A percentile compares a stretch with the other conserved stretches of the same genome.
Conservation (phyloP, 2,888 invertebrate genomes). For the Hedychridium roseum region DNA sequence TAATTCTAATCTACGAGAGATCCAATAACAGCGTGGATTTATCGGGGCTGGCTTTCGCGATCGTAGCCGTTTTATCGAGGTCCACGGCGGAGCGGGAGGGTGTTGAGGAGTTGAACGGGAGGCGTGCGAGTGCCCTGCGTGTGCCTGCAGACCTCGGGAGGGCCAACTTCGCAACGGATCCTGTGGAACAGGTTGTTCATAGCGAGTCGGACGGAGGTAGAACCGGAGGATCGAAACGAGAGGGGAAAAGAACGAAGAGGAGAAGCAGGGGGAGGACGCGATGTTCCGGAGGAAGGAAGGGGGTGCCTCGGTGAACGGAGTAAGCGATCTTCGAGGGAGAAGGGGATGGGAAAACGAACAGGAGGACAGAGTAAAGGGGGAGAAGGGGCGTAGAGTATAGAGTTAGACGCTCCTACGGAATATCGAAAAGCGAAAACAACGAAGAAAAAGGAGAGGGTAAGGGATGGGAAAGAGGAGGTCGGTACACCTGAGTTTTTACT, state of each 20-base stretch:
- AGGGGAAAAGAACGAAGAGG: background rate
- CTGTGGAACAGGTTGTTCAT: slow-evolving; percentile 45
- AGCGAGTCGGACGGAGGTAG: background rate
- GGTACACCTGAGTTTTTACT: slow-evolving; percentile 19
- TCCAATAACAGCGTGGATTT: slow-evolving; percentile 12
- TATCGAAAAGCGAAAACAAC: too few relatives aligned
- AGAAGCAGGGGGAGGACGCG: slow-evolving; percentile 3
- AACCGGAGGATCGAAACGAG: too few relatives aligned
- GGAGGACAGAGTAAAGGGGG: slow-evolving; percentile 21
- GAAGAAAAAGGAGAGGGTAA: slow-evolving; percentile 11
- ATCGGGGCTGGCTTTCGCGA: background rate
- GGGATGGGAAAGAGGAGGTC: slow-evolving; percentile 15
- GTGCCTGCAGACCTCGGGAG: slow-evolving; percentile 11
- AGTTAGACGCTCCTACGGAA: too few relatives aligned
- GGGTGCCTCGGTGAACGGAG: slow-evolving; percentile 23
- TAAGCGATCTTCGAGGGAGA: slow-evolving; percentile 14
- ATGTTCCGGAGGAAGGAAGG: too few relatives aligned
- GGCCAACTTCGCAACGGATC: slow-evolving; percentile 34
- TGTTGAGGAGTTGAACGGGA: background rate
- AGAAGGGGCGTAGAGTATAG: slow-evolving; percentile 18
- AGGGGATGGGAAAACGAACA: slow-evolving; percentile 23
- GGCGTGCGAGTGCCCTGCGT: background rate
- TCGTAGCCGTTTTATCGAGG: background rate
- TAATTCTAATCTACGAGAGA: slow-evolving; percentile 13
- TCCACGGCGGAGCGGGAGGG: background rate